Base-by-base conservation (phyloP, 2,888 invertebrate species). In the Anodontia alba region DNA sequence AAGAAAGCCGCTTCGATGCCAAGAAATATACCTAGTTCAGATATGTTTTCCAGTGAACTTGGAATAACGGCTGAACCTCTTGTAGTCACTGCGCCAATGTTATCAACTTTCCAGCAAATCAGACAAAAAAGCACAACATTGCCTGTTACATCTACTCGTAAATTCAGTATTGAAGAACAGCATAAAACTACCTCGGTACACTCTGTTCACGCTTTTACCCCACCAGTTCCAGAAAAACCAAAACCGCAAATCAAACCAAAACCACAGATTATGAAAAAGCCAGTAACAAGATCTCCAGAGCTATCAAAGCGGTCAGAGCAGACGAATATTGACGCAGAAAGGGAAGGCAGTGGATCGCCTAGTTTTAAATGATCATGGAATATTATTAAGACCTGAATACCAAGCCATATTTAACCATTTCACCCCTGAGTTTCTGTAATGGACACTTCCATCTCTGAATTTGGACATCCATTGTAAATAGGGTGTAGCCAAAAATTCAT, bases 221-320 rank as follows among this genome's bases (percentile, higher is more conserved):
- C 94, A n/a, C 92, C 93, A 20, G 90, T 92, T 43, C 92, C 91
- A 38, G 92, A 92, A 78, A 92, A 92, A 81, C 91, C 94, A 20
- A 94, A 94, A 84, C 92, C 93, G 26, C 92, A 92, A 1, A 87
- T 93, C 42, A 94, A 97, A 93, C 96, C 96, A 73, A 98, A 97
- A 95, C 98, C 98, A 23, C 96, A 97, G 89, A 96, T 98, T 89
- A 96, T 97, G 95, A 96, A 96, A 89, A 97, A 93, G 80, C 93
- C 93, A n/a, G 76, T 26, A 17, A 80, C 84, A 23, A 76, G 88
- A 51, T 88, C 89, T 33, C 88, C 89, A 31, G 88, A 89, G 43
- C 74, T 87, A 36, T 84, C 84, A 38, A 80, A 88, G 3, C 76
- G 86, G 75, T 76, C 86, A 70, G 76, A 81, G 62, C 83, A 86